Percentiles rank a stretch among this genome's conserved stretches.
These are phyloP conservation scores for Aspidiotus destructor DNA, from an alignment of 2,888 invertebrate species.

Conservation along the genomic window DNA sequence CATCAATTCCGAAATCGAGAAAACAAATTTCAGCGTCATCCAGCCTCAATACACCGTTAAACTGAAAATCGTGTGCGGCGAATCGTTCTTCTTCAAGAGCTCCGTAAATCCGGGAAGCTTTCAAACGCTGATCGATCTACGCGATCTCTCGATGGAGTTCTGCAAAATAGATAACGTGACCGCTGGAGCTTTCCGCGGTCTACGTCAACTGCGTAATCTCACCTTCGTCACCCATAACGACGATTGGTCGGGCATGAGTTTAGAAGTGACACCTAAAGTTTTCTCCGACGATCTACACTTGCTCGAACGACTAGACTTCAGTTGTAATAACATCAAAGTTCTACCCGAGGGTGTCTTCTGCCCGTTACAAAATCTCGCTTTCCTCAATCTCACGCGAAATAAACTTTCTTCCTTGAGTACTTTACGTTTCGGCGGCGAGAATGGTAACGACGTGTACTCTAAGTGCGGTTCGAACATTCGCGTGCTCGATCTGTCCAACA, in stretches of 20 bases:
- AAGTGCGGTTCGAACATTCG: conserved; percentile 61
- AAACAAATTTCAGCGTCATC: conserved; percentile 72
- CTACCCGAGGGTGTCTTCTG: conserved; percentile 68
- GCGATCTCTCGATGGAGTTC: conserved; percentile 67
- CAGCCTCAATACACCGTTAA: conserved; percentile 71
- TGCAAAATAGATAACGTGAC: conserved; percentile 74
- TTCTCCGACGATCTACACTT: conserved; percentile 64
- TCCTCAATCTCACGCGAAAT: conserved; percentile 69
- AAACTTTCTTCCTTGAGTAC: conserved; percentile 63
- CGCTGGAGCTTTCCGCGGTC: conserved; percentile 69
- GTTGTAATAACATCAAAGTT: conserved; percentile 70
- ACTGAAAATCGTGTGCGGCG: conserved; percentile 66
- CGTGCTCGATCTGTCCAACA: conserved; percentile 64
- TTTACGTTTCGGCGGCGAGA: conserved; percentile 54
- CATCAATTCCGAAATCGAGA: conserved; percentile 71
- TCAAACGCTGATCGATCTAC: conserved; percentile 61
- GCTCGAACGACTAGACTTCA: conserved; percentile 63
- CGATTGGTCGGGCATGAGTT: conserved; percentile 70
- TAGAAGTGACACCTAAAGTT: conserved; percentile 63
- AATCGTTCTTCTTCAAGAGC: conserved; percentile 69
- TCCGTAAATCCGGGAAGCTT: conserved; percentile 67
- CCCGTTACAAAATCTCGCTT: conserved; percentile 61
- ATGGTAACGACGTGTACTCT: conserved; percentile 46
- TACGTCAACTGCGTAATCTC: conserved; percentile 65
- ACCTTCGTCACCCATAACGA: conserved; percentile 75